Base-by-base conservation (phyloP, 2,113 vertebrate species). In the Pygoscelis antarcticus region DNA sequence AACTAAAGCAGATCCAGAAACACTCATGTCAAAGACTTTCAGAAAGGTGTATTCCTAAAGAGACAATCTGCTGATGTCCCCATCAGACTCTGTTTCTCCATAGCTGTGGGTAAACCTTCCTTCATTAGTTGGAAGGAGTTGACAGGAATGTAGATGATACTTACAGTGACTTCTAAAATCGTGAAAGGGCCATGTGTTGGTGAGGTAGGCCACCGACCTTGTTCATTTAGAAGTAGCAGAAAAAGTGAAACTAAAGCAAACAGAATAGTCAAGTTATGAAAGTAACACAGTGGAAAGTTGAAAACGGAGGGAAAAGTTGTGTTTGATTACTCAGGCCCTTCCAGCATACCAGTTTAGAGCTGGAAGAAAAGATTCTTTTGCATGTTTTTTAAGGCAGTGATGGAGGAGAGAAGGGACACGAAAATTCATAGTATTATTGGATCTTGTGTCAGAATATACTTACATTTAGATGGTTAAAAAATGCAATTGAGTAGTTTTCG, bases 271-370 rank as follows among this genome's bases (percentile, higher is more conserved):
- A 36, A 36, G 38, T n/a, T 55, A 9, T 42, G n/a, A 16, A 42
- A 65, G 72, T 25, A 38, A 21, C 2, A 0, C n/a, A 25, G 60
- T 0, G 0, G 38, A 38, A 79, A 61, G 61, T 16, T 55, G 52
- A 76, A 87, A 94, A 85, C 14, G 42, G 52, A 78, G 65, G 32
- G 49, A 69, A 38, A 68, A 88, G 58, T 52, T 77, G 46, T 46
- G 58, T 65, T 58, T 60, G 55, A 10, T 91, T 69, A 2, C 34
- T 70, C 27, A 8, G 55, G 32, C 16, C 40, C 55, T 64, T 87
- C 42, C 58, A 78, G 11, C 49, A 75, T 26, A 42, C 16, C 25
- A 4, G 3, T 25, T 70, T 32, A n/a, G 25, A 64, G 23, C 11
- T 46, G 30, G 47, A 29, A 76, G 42, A 64, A 76, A 81, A 84